phyloP scores from a whole-genome alignment of 1,140 invertebrate genomes.

The Drosophila arawakana region DNA sequence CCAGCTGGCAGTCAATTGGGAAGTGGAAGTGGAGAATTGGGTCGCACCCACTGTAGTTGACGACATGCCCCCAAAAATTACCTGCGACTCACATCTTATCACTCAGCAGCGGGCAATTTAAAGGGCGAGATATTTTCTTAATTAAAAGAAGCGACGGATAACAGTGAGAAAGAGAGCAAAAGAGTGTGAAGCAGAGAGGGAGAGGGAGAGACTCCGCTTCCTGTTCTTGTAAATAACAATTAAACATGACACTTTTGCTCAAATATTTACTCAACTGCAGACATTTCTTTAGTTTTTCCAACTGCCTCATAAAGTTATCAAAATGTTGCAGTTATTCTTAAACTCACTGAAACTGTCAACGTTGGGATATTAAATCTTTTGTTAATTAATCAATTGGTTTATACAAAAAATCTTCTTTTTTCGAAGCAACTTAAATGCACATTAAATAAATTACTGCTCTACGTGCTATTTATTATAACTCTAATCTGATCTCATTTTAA shows the following conservation, averaged over 20 bases:
- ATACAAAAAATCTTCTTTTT: constrained; percentile 3
- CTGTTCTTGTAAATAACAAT: constrained; percentile 81
- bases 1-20: background rate
- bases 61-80: constrained; percentile 19
- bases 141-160: constrained; percentile 11
- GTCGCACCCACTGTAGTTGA: constrained; percentile 30
- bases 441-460: constrained; percentile 17
- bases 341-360: background rate
- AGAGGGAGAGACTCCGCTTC: constrained; percentile 48
- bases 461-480: constrained; percentile 4
- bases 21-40: background rate
- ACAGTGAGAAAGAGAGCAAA: constrained; percentile 20
- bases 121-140: constrained; percentile 68
- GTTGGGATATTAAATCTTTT: background rate
- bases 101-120: constrained; percentile 2
- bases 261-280: background rate
- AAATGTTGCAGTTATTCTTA: background rate
- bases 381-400: constrained; percentile 8
- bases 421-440: constrained; percentile 6
- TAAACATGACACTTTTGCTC: constrained; percentile 74
- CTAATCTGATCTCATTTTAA: constrained; percentile 16
- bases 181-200: background rate
- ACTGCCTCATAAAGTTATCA: background rate
- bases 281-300: constrained; percentile 11
- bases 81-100: constrained; percentile 64